Conservation (phyloP, 1,140 invertebrate genomes). For the Polyergus mexicanus region DNA sequence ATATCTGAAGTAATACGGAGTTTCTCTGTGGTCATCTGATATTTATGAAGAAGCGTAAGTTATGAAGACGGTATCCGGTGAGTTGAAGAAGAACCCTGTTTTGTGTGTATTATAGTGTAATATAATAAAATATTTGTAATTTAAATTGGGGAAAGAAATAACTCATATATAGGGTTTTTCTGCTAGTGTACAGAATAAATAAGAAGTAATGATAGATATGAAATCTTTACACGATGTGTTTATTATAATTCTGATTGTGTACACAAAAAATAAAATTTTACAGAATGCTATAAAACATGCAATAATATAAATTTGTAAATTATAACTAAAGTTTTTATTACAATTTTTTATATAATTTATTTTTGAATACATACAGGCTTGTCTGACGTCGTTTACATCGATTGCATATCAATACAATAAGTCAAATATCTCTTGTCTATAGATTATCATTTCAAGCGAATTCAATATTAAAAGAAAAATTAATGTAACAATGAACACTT, state of each 20-base stretch:
- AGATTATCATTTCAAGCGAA: neutral
- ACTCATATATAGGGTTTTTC: neutral
- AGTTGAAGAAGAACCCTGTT: constrained; percentile 35
- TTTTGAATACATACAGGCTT: neutral
- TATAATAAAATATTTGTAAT: neutral
- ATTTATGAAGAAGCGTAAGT: constrained; percentile 74
- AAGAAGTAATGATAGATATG: neutral
- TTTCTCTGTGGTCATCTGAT: constrained; percentile 70
- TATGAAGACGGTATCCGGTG: constrained; percentile 58
- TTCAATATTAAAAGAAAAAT: constrained; percentile 26
- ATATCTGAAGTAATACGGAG: constrained; percentile 60
- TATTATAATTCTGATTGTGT: neutral
- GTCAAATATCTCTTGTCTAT: neutral
- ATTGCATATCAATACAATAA: neutral
- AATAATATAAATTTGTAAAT: neutral
- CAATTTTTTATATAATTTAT: neutral
- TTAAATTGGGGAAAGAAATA: constrained; percentile 4
- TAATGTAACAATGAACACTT: constrained; percentile 51
- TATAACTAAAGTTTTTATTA: neutral
- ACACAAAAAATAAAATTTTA: neutral
- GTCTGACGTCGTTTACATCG: neutral
- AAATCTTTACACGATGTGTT: neutral
- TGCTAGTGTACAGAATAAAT: neutral
- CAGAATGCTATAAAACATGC: neutral
- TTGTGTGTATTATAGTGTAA: neutral